phyloP scores from a whole-genome alignment of 1,140 invertebrate species.

The Temnothorax longispinosus region DNA sequence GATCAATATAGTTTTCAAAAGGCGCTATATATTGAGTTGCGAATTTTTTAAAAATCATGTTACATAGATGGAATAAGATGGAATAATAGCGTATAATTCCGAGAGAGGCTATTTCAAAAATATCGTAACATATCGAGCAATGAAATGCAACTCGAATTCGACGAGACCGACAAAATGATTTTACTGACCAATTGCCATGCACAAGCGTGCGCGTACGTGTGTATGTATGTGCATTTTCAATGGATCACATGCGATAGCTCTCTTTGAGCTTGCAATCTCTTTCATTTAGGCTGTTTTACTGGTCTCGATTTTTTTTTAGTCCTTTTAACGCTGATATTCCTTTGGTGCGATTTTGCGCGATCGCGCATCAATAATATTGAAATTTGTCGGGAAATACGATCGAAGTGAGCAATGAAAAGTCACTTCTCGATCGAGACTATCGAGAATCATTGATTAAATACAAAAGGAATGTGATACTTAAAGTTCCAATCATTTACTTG shows the following conservation, averaged over 20 bases:
- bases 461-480: not conserved
- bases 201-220: not conserved
- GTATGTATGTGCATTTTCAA: constrained; percentile 9
- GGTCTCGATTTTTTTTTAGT: constrained; percentile 24
- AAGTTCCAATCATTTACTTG: not conserved
- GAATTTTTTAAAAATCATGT: not conserved
- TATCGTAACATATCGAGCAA: constrained; percentile 1
- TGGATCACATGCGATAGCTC: not conserved
- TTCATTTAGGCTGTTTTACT: constrained; percentile 46
- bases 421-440: not conserved
- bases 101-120: constrained; percentile 18
- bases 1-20: constrained; percentile 2
- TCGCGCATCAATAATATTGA: constrained; percentile 29
- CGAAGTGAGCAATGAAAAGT: not conserved
- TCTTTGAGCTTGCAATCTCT: constrained; percentile 43
- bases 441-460: not conserved
- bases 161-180: constrained; percentile 34
- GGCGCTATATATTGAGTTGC: not conserved
- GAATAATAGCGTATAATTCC: not conserved
- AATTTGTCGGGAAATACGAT: constrained; percentile 13
- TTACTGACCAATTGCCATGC: constrained; percentile 31
- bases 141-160: constrained; percentile 22
- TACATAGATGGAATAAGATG: not conserved
- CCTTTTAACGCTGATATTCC: constrained; percentile 34
- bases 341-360: constrained; percentile 38